phyloP scores from a whole-genome alignment of 2,888 invertebrate genomes.

The Pseudococcus jackbeardsleyi region DNA sequence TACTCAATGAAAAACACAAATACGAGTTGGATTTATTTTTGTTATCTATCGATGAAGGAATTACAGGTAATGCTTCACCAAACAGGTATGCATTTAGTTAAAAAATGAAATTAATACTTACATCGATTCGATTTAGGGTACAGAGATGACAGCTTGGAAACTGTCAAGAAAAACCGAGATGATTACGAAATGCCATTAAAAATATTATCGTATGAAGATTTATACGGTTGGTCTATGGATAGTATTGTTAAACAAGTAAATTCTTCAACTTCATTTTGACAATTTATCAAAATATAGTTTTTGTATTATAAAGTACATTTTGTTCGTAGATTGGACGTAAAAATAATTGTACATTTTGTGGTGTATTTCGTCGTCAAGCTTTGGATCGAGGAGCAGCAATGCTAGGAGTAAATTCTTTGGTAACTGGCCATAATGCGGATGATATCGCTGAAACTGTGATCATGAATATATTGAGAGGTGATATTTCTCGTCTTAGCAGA shows the following conservation, averaged over 20 bases:
- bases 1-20: conserved; percentile 88
- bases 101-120: not conserved
- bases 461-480: conserved; percentile 97
- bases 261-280: not conserved
- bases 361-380: conserved; percentile 95
- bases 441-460: conserved; percentile 98
- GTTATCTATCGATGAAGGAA: conserved; percentile 98
- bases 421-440: conserved; percentile 97
- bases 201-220: conserved; percentile 95
- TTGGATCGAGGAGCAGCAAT: conserved; percentile 93
- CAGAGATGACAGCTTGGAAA: conserved; percentile 95
- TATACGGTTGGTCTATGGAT: conserved; percentile 99
- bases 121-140: conserved; percentile 74
- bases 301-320: not conserved
- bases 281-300: not conserved
- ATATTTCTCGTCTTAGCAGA: conserved; percentile 91
- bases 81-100: no score
- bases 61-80: conserved; percentile 76
- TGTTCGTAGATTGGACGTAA: conserved; percentile 79
- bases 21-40: conserved; percentile 92
- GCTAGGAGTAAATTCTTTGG: conserved; percentile 91
- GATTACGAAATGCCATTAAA: conserved; percentile 95
- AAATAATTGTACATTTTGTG: conserved; percentile 98
- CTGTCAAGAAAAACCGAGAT: conserved; percentile 93
- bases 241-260: conserved; percentile 88